These are phyloP conservation scores for Cantharis lateralis DNA, from an alignment of 2,888 invertebrate genomes.

Conservation along the genomic window DNA sequence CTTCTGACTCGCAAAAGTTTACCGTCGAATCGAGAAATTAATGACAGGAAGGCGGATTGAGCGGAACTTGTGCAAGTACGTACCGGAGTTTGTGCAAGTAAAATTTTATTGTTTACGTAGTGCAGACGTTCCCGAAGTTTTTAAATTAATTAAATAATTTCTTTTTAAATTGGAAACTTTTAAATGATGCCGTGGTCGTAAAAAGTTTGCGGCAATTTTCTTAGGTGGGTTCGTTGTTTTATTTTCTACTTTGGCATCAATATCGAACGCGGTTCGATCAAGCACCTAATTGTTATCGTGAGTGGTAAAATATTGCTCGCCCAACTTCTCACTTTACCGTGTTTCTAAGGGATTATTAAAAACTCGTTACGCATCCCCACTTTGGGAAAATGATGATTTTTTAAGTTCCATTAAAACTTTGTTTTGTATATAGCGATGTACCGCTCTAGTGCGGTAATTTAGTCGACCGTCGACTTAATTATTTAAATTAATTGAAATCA, in stretches of 20 bases:
- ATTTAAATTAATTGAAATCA: background rate
- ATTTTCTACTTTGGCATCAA: constrained; percentile 26
- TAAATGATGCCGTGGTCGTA: background rate
- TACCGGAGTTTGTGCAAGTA: background rate
- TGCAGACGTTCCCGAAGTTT: background rate
- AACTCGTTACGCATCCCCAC: constrained; percentile 29
- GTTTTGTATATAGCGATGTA: background rate
- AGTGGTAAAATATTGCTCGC: constrained; percentile 29
- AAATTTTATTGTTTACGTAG: background rate
- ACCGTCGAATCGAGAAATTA: background rate
- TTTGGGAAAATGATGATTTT: constrained; percentile 19
- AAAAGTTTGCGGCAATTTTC: constrained; percentile 28
- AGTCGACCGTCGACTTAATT: background rate
- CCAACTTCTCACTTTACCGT: constrained; percentile 25
- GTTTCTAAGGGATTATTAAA: constrained; percentile 33
- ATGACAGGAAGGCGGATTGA: background rate
- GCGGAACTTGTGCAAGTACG: background rate
- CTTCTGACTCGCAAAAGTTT: background rate
- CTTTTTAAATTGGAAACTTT: background rate
- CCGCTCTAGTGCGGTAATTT: background rate
- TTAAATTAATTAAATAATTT: background rate
- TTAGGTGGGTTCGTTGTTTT: constrained; percentile 27
- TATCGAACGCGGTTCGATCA: constrained; percentile 32
- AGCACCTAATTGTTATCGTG: constrained; percentile 34
- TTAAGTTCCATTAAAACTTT: constrained; percentile 33